Base-by-base conservation (phyloP, 2,888 invertebrate species). In the Syritta pipiens region DNA sequence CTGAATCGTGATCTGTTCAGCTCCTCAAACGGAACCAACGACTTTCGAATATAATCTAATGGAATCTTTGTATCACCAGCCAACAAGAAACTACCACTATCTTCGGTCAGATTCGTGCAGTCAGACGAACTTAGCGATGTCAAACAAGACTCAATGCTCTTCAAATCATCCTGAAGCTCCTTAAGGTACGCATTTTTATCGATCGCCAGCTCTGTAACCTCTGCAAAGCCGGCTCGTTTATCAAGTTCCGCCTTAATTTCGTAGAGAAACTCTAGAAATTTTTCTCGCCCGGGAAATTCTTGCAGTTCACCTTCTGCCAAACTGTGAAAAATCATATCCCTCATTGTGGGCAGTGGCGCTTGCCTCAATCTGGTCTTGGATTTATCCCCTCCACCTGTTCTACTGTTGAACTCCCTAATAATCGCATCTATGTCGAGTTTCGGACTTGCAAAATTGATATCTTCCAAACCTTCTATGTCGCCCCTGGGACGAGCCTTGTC, bases 31-130 rank as follows among this genome's bases (percentile, higher is more conserved):
- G 88, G 88, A 2, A 89, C 88, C 24, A 88, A 24, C 0, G 88
- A 86, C 40, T 88, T 88, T 1, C 87, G 85, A 44, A 88, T 84
- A 26, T 85, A 89, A 51, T 88, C 88, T 19, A 87, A 68, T 0
- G 89, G 89, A 19, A 89, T 82, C 79, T 89, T 88, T 1, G 84
- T 86, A 26, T 85, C 84, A 0, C 85, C 86, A 28, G 86, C 85
- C 20, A 88, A 81, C 1, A 89, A 42, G 26, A 83, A 89, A 49
- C 89, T 89, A 7, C 89, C 89, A 49, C 89, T 89, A 67, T 89
- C 89, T 20, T 86, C 84, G 0, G 87, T 85, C 0, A 88, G 84
- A 81, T 88, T 88, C 1, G 89, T 89, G 53, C 88, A 88, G 0
- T 83, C 75, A 0, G 89, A 89, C 59, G 88, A 88, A 32, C 86